A percentile compares a stretch with the other conserved stretches of the same genome.
Conservation (phyloP, 1,140 invertebrate genomes). For the Heliothis subflexa region DNA sequence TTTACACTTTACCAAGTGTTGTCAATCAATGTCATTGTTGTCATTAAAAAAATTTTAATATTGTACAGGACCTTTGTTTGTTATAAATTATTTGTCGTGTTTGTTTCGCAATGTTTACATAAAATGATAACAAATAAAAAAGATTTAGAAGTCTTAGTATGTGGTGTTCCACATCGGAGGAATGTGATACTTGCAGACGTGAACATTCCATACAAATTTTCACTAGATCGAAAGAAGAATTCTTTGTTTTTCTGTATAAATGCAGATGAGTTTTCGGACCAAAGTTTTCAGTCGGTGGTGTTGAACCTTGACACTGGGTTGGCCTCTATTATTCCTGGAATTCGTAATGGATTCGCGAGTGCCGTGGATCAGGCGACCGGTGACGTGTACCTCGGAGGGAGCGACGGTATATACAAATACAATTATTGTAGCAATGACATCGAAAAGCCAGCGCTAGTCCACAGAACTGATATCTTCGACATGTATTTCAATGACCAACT, state of each 20-base stretch:
- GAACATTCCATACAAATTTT: slow-evolving; percentile 67
- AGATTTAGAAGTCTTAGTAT: slow-evolving; percentile 17
- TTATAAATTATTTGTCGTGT: slow-evolving; percentile 25
- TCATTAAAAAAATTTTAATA: background rate
- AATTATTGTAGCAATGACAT: slow-evolving; percentile 58
- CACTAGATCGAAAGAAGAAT: slow-evolving; percentile 60
- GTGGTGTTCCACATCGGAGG: slow-evolving; percentile 50
- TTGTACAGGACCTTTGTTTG: background rate
- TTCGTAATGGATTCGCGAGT: slow-evolving; percentile 68
- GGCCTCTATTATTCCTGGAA: slow-evolving; percentile 56
- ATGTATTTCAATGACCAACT: slow-evolving; percentile 62
- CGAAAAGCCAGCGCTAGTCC: slow-evolving; percentile 53
- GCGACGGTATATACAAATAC: slow-evolving; percentile 65
- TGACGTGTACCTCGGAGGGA: slow-evolving; percentile 63
- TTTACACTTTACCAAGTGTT: background rate
- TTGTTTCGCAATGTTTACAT: slow-evolving; percentile 13
- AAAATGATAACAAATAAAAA: slow-evolving; percentile 23
- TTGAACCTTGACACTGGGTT: slow-evolving; percentile 56
- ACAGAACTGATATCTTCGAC: slow-evolving; percentile 63
- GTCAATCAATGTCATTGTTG: background rate
- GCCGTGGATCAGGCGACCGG: slow-evolving; percentile 60
- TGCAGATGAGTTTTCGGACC: slow-evolving; percentile 67
- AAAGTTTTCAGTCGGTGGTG: slow-evolving; percentile 66
- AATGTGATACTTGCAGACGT: slow-evolving; percentile 62
- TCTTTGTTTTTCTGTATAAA: slow-evolving; percentile 69